Percentiles rank a stretch among this genome's conserved stretches.
phyloP scores from a whole-genome alignment of 2,113 vertebrate species.

The Colinus virginianus region DNA sequence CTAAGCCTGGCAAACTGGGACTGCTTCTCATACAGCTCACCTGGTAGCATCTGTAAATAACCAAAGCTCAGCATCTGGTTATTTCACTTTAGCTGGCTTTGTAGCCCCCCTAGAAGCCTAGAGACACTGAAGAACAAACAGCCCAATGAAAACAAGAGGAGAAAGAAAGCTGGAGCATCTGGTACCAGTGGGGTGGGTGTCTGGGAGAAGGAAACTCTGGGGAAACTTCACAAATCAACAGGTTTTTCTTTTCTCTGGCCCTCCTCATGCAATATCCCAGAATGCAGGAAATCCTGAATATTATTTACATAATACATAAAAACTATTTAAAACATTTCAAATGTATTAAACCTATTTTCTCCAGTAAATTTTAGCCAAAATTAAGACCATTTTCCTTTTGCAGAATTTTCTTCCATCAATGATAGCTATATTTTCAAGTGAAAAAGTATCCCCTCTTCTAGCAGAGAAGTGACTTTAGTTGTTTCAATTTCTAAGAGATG shows the following conservation, averaged over 20 bases:
- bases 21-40: background rate
- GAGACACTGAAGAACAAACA: background rate
- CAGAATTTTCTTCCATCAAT: background rate
- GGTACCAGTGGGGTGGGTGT: background rate
- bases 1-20: background rate
- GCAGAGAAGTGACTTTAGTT: background rate
- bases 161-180: background rate
- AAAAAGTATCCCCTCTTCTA: background rate
- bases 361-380: background rate
- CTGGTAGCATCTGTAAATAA: background rate
- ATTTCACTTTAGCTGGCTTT: background rate
- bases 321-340: background rate
- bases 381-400: background rate
- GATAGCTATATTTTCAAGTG: background rate
- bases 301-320: background rate
- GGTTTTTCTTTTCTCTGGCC: background rate
- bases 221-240: background rate
- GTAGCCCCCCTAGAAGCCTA: background rate
- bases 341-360: background rate
- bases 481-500: background rate
- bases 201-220: background rate
- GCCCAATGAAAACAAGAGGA: background rate
- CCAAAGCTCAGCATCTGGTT: background rate
- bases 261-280: background rate
- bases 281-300: background rate